Evolutionary conservation across 2,888 invertebrate species (phyloP), one percentile per base, ranked within the genome.

Genomic region (Xestia ashworthii): DNA sequence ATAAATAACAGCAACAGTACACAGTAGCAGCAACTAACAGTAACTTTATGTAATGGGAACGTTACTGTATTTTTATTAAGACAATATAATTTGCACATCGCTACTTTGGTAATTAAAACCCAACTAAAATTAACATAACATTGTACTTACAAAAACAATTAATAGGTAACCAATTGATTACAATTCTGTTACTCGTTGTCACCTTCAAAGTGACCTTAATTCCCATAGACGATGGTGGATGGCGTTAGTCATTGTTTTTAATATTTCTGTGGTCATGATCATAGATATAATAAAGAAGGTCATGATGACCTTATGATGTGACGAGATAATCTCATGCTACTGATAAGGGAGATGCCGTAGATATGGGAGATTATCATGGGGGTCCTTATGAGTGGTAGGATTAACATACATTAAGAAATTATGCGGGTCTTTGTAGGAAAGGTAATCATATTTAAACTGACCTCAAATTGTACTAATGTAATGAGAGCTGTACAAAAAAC

Each of bases 121-220:
- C 12, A 38, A 76, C 60, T 12, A 19, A 68, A 70, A 74, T 75
- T 74, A 65, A 72, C 85, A 38, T 78, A 50, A 55, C 22, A 74
- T 65, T 65, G 60, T 85, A 62, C 16, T 74, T 64, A 41, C 32
- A 71, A 69, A 65, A 71, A 69, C 8, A 66, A 82, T 73, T 65
- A 71, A 53, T 41, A 53, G 32, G 46, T 70, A 71, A 48, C 64
- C 48, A 83, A 87, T 84, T 79, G 64, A 83, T 84, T 83, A 84
- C 6, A 44, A 74, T 70, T 74, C 66, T 50, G 83, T 83, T 77
- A 75, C 0, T 32, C 46, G 25, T 32, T 25, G 38, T 79, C 38
- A 75, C 64, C 72, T 78, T 71, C 73, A 55, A 19, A 11, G 11
- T 14, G 85, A 64, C 89, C 89, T 81, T 82, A 84, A 87, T 85